phyloP scores from a whole-genome alignment of 2,113 vertebrate species.

The Myotis yumanensis region DNA sequence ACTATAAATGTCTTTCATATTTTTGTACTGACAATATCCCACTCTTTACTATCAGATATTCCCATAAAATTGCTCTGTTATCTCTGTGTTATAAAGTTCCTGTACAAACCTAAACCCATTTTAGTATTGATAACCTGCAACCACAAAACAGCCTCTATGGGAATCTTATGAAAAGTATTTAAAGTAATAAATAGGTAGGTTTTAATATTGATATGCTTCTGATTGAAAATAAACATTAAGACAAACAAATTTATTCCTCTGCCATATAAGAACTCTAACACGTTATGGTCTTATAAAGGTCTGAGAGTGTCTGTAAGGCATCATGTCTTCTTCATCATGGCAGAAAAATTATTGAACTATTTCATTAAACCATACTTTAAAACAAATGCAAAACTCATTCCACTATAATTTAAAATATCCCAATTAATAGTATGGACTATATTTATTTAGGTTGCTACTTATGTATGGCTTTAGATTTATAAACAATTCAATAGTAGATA shows the following conservation, averaged over 20 bases:
- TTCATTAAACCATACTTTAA: neutral
- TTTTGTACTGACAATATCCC: neutral
- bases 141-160: neutral
- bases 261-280: neutral
- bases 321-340: neutral
- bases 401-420: neutral
- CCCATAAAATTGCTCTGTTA: neutral
- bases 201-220: constrained; percentile 22
- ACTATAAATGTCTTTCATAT: neutral
- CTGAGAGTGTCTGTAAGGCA: neutral
- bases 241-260: constrained; percentile 1
- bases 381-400: neutral
- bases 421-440: neutral
- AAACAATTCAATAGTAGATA: neutral
- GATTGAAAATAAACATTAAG: constrained; percentile 42
- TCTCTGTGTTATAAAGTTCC: neutral
- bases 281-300: neutral
- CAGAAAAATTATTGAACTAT: neutral
- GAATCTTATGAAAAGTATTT: neutral
- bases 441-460: neutral
- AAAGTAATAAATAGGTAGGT: neutral
- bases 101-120: neutral
- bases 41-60: neutral
- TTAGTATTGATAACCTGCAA: neutral
- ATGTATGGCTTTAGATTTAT: neutral